Conservation (phyloP, 2,113 vertebrate genomes). For the Hypocryptadius cinnamomeus region DNA sequence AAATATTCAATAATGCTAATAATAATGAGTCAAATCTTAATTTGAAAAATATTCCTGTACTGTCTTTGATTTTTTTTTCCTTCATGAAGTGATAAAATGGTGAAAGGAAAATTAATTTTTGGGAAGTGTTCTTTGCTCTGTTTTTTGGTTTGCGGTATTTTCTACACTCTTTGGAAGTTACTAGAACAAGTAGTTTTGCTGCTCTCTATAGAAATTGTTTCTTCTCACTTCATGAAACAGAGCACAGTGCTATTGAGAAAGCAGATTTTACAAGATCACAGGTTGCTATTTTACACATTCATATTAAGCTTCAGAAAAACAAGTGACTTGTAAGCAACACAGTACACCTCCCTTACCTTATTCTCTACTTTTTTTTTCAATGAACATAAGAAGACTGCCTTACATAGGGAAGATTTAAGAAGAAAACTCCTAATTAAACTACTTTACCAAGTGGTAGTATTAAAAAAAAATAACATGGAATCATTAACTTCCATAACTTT, state of each 20-base stretch:
- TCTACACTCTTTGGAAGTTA: not conserved
- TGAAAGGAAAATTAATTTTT: not conserved
- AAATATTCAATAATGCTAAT: not conserved
- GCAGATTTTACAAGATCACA: not conserved
- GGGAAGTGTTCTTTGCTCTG: accelerated
- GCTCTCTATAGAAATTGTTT: not conserved
- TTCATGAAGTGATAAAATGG: not conserved
- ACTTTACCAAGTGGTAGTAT: not conserved
- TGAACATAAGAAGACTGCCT: not conserved
- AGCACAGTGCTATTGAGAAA: not conserved
- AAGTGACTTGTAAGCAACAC: not conserved
- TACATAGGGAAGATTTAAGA: not conserved
- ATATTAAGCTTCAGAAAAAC: not conserved
- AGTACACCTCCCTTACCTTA: not conserved
- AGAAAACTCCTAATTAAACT: not conserved
- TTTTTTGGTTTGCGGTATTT: not conserved
- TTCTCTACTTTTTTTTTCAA: not conserved
- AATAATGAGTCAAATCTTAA: not conserved
- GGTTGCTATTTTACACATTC: not conserved
- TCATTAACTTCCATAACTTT: not conserved
- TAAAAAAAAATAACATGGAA: not conserved
- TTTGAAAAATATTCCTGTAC: not conserved
- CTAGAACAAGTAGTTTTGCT: not conserved
- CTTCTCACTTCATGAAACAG: not conserved
- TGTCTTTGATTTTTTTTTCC: not conserved